Conservation (phyloP, 1,140 invertebrate genomes). For the Drosophila subobscura region DNA sequence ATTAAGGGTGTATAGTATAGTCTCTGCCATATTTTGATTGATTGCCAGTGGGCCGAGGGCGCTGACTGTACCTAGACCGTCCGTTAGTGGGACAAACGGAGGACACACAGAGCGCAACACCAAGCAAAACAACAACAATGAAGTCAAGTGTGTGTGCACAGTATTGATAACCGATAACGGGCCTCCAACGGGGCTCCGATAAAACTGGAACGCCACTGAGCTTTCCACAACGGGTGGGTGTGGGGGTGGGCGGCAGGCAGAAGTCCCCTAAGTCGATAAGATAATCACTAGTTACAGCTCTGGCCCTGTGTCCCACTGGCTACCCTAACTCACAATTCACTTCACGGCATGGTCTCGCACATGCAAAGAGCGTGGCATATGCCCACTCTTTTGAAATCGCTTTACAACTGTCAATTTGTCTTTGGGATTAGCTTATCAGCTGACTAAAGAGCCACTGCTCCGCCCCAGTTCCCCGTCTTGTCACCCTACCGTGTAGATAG, state of each 20-base stretch:
- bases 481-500: not conserved
- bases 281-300: slow-evolving; percentile 32
- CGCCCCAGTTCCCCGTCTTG: not conserved
- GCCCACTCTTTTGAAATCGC: not conserved
- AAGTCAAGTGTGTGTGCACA: slow-evolving; percentile 42
- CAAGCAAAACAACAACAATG: slow-evolving; percentile 1
- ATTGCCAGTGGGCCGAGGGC: slow-evolving; percentile 13
- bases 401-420: slow-evolving; percentile 19
- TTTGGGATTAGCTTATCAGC: slow-evolving; percentile 44
- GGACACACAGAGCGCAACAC: slow-evolving; percentile 25
- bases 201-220: slow-evolving; percentile 41
- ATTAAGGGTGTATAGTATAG: slow-evolving; percentile 33
- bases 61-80: slow-evolving; percentile 30
- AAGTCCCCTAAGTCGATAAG: slow-evolving; percentile 28
- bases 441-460: slow-evolving; percentile 16
- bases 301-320: not conserved
- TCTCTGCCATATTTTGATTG: slow-evolving; percentile 43
- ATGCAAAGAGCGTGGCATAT: not conserved
- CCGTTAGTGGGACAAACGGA: slow-evolving; percentile 37
- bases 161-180: slow-evolving; percentile 45
- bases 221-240: slow-evolving; percentile 14
- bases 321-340: not conserved
- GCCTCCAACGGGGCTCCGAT: slow-evolving; percentile 5
- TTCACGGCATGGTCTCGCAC: not conserved
- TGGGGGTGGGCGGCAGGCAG: not conserved